Base-by-base conservation (phyloP, 2,888 invertebrate genomes). In the Uloborus plumipes region DNA sequence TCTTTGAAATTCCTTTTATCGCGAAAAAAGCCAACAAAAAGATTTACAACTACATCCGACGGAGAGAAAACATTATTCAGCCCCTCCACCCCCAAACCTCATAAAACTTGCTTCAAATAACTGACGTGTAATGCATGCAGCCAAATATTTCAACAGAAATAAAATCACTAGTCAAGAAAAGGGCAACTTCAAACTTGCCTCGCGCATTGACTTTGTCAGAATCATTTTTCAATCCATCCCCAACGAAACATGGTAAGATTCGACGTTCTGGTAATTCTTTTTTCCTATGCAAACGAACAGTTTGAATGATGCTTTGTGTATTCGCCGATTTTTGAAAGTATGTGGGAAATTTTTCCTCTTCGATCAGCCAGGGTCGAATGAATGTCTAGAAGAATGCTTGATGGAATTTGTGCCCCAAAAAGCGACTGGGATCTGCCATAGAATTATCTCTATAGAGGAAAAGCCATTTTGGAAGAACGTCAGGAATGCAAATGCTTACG, bases 281-380 rank as follows among this genome's bases (percentile, higher is more conserved):
- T 75, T 59, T 75, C 67, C 66, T 75, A 75, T 75, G 75, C 75
- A 75, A 75, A 75, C 39, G 67, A 75, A 67, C 31, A 31, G 31
- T 74, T 67, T 61, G 67, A 75, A 59, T 61, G 39, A 75, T 67
- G 67, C 59, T 75, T 75, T 55, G 16, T 67, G 20, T 72, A 64
- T 74, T 9, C 20, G n/a, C 55, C n/a, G 55, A 55, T n/a, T 18
- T 18, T 14, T 53, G 20, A 59, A 51, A 75, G 47, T 59, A 66
- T 50, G 50, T 61, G 51, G 66, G 59, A 61, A 75, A 75, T 61
- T 67, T 65, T 53, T 55, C 55, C 55, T 55, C 20, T n/a, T 16
- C 7, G 39, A 39, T 39, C 39, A 39, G 9, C 9, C 55, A 39
- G n/a, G 26, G 49, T 16, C 22, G 61, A 22, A 26, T 22, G 61